phyloP scores from a whole-genome alignment of 1,140 invertebrate genomes.

The Drosophila subobscura region DNA sequence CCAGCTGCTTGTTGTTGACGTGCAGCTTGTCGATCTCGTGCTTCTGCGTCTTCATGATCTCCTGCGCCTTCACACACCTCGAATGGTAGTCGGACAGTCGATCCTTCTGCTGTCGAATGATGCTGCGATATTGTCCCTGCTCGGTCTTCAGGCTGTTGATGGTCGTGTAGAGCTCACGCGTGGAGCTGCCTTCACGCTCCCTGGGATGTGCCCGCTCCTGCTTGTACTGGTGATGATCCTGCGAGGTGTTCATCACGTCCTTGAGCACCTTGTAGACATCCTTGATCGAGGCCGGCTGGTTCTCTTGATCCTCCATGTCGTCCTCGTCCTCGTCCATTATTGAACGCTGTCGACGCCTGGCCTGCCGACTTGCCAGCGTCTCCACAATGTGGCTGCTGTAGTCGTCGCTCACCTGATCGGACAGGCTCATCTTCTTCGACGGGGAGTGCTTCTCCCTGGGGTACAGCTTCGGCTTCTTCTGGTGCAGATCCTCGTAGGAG shows the following conservation, averaged over 20 bases:
- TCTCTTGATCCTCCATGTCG: slow-evolving; percentile 36
- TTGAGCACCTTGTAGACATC: slow-evolving; percentile 65
- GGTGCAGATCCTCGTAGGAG: slow-evolving; percentile 23
- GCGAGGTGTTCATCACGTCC: slow-evolving; percentile 62
- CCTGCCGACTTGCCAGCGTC: slow-evolving; percentile 16
- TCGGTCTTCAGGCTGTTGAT: slow-evolving; percentile 65
- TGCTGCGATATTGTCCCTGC: slow-evolving; percentile 54
- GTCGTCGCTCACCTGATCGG: slow-evolving; percentile 10
- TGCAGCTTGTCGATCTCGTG: slow-evolving; percentile 76
- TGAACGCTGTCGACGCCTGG: slow-evolving; percentile 3
- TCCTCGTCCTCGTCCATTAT: neutral
- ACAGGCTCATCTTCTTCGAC: neutral
- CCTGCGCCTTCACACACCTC: slow-evolving; percentile 73
- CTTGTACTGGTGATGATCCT: slow-evolving; percentile 38
- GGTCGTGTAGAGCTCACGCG: slow-evolving; percentile 51
- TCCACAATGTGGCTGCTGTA: slow-evolving; percentile 31
- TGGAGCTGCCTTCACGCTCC: slow-evolving; percentile 14
- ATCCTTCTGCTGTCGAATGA: slow-evolving; percentile 70
- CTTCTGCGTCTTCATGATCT: slow-evolving; percentile 77
- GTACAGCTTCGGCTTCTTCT: neutral
- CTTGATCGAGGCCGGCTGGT: slow-evolving; percentile 34
- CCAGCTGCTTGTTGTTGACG: slow-evolving; percentile 71
- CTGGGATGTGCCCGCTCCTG: slow-evolving; percentile 10
- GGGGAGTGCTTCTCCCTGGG: neutral
- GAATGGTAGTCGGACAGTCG: slow-evolving; percentile 69